Conservation (phyloP, 2,888 invertebrate species). For the Monochamus alternatus region DNA sequence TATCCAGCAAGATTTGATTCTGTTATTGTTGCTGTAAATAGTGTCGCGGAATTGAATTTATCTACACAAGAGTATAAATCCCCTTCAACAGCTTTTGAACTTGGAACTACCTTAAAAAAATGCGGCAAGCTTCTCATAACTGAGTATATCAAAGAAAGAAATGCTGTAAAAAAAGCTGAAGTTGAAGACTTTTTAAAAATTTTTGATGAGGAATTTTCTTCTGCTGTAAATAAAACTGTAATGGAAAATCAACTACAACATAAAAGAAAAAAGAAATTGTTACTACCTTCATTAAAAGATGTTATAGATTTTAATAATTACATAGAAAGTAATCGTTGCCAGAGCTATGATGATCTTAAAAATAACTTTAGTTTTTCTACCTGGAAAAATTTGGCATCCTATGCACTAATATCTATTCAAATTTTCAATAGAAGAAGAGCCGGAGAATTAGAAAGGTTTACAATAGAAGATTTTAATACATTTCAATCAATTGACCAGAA, state of each 20-base stretch:
- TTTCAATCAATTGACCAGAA: no score
- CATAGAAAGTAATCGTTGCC: neutral
- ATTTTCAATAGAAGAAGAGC: slow-evolving; percentile 49
- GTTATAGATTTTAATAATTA: slow-evolving; percentile 23
- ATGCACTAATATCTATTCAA: slow-evolving; percentile 44
- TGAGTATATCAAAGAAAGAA: slow-evolving; percentile 30
- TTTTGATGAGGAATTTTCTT: slow-evolving; percentile 18
- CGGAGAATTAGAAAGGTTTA: slow-evolving; percentile 44
- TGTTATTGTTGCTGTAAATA: slow-evolving; percentile 30
- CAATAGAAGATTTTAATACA: slow-evolving; percentile 41
- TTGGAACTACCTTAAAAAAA: no score
- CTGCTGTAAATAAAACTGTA: slow-evolving; percentile 29
- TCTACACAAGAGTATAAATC: no score
- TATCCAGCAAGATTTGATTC: slow-evolving; percentile 26
- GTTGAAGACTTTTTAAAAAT: slow-evolving; percentile 28
- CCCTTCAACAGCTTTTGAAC: no score
- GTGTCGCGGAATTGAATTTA: slow-evolving; percentile 17
- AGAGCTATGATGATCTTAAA: slow-evolving; percentile 1
- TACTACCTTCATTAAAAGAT: slow-evolving; percentile 8
- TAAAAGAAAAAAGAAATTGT: slow-evolving; percentile 18
- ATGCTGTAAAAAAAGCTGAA: neutral
- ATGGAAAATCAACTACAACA: slow-evolving; percentile 32
- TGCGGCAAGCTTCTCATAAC: slow-evolving; percentile 31
- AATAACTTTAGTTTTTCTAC: slow-evolving; percentile 17
- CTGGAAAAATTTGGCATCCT: slow-evolving; percentile 37